phyloP scores from a whole-genome alignment of 2,113 vertebrate species.

The Phylloscopus whistleri region DNA sequence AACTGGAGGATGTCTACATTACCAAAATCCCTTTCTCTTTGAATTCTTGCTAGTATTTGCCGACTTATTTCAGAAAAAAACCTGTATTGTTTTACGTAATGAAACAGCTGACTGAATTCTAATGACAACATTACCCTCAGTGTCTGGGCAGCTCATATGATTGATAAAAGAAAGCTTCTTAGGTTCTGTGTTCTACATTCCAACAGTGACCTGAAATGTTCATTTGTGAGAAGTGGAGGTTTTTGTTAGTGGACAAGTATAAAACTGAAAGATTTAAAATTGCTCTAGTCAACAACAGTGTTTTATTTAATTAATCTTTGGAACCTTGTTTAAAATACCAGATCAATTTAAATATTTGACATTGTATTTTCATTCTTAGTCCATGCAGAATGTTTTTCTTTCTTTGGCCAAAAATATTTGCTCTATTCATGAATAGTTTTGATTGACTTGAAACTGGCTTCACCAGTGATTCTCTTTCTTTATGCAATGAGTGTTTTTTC shows the following conservation, averaged over 20 bases:
- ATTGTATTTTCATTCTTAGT: neutral
- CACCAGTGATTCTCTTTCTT: neutral
- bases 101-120: neutral
- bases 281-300: neutral
- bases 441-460: neutral
- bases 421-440: neutral
- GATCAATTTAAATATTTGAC: neutral
- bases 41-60: neutral
- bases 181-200: neutral
- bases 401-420: neutral
- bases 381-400: neutral
- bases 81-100: neutral
- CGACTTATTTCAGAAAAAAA: neutral
- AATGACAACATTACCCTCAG: neutral
- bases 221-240: neutral
- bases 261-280: neutral
- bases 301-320: neutral
- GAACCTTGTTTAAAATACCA: neutral
- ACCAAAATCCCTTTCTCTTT: neutral
- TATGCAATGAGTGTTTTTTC: neutral
- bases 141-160: neutral
- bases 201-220: neutral
- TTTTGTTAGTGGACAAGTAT: neutral
- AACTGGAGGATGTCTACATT: neutral
- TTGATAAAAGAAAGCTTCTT: neutral